These are phyloP conservation scores for Chorisops tibialis DNA, from an alignment of 2,888 invertebrate species.

Conservation along the genomic window DNA sequence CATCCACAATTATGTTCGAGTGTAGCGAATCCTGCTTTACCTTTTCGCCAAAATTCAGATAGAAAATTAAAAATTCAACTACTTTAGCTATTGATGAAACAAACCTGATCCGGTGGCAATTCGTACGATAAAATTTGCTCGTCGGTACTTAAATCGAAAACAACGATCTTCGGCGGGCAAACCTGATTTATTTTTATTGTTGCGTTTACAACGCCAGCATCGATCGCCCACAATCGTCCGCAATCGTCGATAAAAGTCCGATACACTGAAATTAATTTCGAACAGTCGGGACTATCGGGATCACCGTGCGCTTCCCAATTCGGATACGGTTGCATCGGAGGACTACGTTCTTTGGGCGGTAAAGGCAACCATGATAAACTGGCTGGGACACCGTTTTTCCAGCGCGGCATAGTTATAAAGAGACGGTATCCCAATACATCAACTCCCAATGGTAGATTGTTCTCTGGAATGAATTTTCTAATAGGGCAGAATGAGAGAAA, in stretches of 20 bases:
- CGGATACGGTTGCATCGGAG: conserved; percentile 70
- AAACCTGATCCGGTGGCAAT: conserved; percentile 62
- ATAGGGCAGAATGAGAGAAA: neutral
- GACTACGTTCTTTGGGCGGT: conserved; percentile 58
- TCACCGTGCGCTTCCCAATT: conserved; percentile 58
- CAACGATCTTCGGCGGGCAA: conserved; percentile 70
- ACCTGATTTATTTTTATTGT: conserved; percentile 64
- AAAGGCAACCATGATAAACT: conserved; percentile 67
- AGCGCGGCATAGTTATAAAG: conserved; percentile 73
- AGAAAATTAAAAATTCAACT: neutral
- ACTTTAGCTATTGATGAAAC: conserved; percentile 36
- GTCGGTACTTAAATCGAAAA: conserved; percentile 69
- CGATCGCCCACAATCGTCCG: conserved; percentile 74
- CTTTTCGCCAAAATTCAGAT: conserved; percentile 39
- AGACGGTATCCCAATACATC: conserved; percentile 66
- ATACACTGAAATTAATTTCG: conserved; percentile 72
- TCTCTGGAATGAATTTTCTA: conserved; percentile 66
- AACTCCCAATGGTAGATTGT: conserved; percentile 71
- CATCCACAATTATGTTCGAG: conserved; percentile 57
- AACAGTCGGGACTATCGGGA: conserved; percentile 56
- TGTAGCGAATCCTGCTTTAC: conserved; percentile 65
- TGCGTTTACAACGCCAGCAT: conserved; percentile 72
- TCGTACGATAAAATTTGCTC: conserved; percentile 59
- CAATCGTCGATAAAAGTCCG: conserved; percentile 71
- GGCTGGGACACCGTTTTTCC: conserved; percentile 72